Evolutionary conservation across 2,888 invertebrate genomes (phyloP), one percentile per base, ranked within the genome.

Genomic region (Drosophila atroscutellata): DNA sequence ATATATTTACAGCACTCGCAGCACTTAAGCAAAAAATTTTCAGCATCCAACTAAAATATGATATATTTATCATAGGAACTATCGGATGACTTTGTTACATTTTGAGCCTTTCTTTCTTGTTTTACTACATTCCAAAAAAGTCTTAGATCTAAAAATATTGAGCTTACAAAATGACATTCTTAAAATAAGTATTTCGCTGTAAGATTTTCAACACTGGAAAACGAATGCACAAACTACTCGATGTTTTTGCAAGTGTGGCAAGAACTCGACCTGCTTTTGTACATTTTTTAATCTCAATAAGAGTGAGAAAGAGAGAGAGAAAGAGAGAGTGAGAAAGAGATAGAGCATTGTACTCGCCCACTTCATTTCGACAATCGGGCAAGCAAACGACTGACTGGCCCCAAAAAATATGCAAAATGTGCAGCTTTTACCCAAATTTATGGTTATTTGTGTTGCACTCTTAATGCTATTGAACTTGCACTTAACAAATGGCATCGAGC

Each of bases 401-500:
- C 50, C 55, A 28, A 67, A 76, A 90, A 86, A 87, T 90, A 86
- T 87, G 86, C 86, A 90, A 84, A 86, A 86, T 86, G 86, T 89
- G 85, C 89, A 86, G 90, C 89, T 79, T 86, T 90, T 83, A 69
- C 65, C 65, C 73, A 81, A 86, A 86, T 90, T 86, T 86, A 86
- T 86, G 89, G 86, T 90, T 90, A 86, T 86, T 90, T 86, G 90
- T 86, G 85, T 82, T 86, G 85, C 85, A 86, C 85, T 90, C 90
- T 88, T 90, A 86, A 86, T 90, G 85, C 85, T 86, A 86, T 86
- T 86, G 85, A 86, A 86, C 85, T 86, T 86, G 90, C 90, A 88
- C 90, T 86, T 86, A 86, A 86, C 90, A 90, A 86, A 86, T 86
- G 89, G 90, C 89, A 88, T 72, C 69, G 63, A 58, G 63, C 58